phyloP scores from a whole-genome alignment of 2,113 vertebrate species.

The Melanocharis versteri region DNA sequence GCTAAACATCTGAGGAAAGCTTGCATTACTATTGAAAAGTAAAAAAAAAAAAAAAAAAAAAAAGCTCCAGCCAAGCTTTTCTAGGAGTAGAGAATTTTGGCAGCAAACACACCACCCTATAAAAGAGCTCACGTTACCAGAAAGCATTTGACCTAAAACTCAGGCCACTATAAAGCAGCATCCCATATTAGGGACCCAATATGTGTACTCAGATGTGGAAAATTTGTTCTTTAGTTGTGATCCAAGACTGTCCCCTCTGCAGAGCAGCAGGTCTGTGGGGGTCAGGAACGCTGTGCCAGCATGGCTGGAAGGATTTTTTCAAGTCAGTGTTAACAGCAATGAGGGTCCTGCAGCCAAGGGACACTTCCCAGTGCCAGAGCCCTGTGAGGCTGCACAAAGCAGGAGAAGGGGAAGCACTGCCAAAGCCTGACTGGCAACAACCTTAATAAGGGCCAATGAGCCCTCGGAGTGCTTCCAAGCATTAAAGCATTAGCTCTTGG shows the following conservation, averaged over 20 bases:
- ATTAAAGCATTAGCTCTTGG: background rate
- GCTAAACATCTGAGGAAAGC: background rate
- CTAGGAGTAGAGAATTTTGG: slow-evolving; percentile 18
- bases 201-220: background rate
- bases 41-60: background rate
- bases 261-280: background rate
- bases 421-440: slow-evolving; percentile 31
- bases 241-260: background rate
- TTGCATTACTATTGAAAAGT: background rate
- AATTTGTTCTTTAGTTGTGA: background rate
- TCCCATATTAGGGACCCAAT: background rate
- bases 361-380: background rate
- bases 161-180: background rate
- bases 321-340: background rate
- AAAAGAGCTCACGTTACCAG: background rate
- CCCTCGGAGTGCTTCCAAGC: background rate
- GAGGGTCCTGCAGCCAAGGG: background rate
- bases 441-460: background rate
- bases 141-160: slow-evolving; percentile 24
- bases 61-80: background rate
- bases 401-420: background rate
- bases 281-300: background rate
- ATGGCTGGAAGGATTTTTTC: background rate
- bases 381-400: background rate
- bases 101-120: background rate